These are phyloP conservation scores for Glossophaga mutica DNA, from an alignment of 2,797 vertebrate genomes.

Conservation along the genomic window DNA sequence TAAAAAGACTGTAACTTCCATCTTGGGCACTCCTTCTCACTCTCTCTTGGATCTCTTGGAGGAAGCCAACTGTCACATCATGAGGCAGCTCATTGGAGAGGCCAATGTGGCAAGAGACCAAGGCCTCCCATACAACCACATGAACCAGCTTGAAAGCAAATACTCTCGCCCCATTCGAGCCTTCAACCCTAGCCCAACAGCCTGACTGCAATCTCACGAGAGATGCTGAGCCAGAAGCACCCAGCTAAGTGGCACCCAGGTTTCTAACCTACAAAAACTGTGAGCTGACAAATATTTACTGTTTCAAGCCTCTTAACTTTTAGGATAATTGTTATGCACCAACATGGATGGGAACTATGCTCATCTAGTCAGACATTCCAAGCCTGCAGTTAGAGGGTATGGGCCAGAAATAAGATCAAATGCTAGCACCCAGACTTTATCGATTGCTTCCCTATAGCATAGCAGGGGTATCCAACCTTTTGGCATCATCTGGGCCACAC, in stretches of 20 bases:
- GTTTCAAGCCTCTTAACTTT: constrained; percentile 1
- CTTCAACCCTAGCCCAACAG: background rate
- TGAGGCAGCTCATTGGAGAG: background rate
- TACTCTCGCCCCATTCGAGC: background rate
- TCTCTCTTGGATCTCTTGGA: background rate
- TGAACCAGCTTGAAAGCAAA: constrained; percentile 33
- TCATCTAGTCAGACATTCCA: constrained; percentile 38
- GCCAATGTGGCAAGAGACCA: background rate
- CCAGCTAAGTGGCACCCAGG: background rate
- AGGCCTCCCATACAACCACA: background rate
- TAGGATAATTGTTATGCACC: constrained; percentile 40
- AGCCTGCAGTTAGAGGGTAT: constrained; percentile 27
- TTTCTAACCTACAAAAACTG: background rate
- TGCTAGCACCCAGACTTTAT: background rate
- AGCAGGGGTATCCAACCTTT: background rate
- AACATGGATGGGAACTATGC: background rate
- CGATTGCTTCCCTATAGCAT: background rate
- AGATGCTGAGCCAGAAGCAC: background rate
- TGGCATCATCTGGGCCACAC: no score
- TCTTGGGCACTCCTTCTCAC: background rate
- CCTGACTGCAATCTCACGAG: background rate
- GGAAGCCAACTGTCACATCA: background rate
- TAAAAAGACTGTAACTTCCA: background rate
- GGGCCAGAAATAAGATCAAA: background rate
- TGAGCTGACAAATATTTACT: background rate